These are phyloP conservation scores for Melanostigma gelatinosum DNA, from an alignment of 2,113 vertebrate species.

Conservation along the genomic window DNA sequence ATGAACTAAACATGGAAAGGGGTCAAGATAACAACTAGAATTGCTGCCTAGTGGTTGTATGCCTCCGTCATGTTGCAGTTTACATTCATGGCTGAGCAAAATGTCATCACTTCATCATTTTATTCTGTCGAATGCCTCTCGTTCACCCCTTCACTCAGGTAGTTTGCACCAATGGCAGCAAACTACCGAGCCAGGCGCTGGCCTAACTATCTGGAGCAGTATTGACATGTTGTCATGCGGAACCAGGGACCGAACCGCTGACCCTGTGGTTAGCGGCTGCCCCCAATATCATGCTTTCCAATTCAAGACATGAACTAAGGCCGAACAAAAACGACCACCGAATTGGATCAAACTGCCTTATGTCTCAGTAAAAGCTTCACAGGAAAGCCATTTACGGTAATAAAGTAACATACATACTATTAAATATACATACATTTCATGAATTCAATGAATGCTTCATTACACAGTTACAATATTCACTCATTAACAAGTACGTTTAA, in stretches of 20 bases:
- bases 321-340: background rate
- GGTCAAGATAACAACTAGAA: background rate
- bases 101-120: background rate
- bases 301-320: background rate
- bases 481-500: background rate
- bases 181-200: background rate
- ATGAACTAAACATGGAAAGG: background rate
- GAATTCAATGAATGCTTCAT: background rate
- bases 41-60: background rate
- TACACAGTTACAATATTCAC: background rate
- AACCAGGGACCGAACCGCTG: background rate
- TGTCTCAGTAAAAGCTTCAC: background rate
- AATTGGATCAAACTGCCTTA: background rate
- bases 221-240: background rate
- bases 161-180: background rate
- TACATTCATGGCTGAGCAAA: background rate
- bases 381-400: background rate
- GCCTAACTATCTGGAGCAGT: background rate
- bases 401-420: background rate
- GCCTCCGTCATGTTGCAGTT: background rate
- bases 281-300: background rate
- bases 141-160: background rate
- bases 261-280: background rate
- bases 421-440: background rate
- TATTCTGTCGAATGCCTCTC: background rate